These are phyloP conservation scores for Cartodere bifasciata DNA, from an alignment of 2,888 invertebrate genomes.

Conservation along the genomic window DNA sequence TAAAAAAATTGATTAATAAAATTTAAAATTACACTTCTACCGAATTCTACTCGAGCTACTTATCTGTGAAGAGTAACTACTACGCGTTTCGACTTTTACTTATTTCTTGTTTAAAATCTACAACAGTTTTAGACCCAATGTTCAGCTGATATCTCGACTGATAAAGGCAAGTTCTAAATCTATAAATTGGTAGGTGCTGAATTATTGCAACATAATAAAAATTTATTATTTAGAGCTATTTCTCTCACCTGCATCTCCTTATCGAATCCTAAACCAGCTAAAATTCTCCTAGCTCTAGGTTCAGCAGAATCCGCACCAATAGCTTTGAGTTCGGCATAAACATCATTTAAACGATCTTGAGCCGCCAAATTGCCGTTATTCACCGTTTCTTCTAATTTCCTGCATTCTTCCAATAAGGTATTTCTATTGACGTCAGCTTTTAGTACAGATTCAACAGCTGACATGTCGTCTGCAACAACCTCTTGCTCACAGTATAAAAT, in stretches of 20 bases:
- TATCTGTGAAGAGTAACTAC: too few species aligned
- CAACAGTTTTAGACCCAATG: not conserved
- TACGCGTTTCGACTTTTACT: too few species aligned
- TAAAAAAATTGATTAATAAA: too few species aligned
- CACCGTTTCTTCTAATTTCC: conserved; percentile 61
- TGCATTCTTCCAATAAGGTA: conserved; percentile 68
- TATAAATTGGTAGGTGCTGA: too few species aligned
- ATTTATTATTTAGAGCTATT: too few species aligned
- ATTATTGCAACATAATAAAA: too few species aligned
- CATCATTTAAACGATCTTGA: conserved; percentile 74
- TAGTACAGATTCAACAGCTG: conserved; percentile 86
- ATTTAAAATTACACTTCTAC: too few species aligned
- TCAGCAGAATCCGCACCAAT: conserved; percentile 98
- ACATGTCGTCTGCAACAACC: conserved; percentile 86
- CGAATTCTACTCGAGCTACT: too few species aligned
- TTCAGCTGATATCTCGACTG: not conserved
- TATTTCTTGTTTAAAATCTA: not conserved
- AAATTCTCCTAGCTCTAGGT: conserved; percentile 85
- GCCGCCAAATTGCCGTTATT: conserved; percentile 61
- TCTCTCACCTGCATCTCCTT: conserved; percentile 58
- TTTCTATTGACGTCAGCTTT: conserved; percentile 87
- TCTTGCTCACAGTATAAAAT: conserved; percentile 97
- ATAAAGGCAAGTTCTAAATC: too few species aligned
- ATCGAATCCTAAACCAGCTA: conserved; percentile 94
- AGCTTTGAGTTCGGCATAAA: conserved; percentile 88